These are phyloP conservation scores for Megastigmus dorsalis DNA, from an alignment of 2,888 invertebrate genomes.

Conservation along the genomic window DNA sequence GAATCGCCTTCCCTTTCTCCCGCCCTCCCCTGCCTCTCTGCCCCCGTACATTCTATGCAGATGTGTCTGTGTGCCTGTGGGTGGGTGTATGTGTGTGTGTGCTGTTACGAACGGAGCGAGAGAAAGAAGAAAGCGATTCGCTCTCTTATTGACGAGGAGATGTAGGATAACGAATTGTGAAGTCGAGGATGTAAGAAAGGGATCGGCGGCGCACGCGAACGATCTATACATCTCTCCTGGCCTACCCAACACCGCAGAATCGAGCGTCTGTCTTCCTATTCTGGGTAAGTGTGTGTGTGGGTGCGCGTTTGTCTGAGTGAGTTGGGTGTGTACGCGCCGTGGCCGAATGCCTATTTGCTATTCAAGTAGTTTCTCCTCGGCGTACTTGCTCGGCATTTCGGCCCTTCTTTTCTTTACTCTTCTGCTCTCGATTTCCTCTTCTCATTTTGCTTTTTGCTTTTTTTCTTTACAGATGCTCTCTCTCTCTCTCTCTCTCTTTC, in stretches of 20 bases:
- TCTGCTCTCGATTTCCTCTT: too few relatives aligned
- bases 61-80: too few relatives aligned
- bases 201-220: not conserved
- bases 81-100: too few relatives aligned
- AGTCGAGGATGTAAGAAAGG: conserved; percentile 35
- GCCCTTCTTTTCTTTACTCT: conserved; percentile 9
- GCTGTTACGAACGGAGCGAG: not conserved
- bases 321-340: not conserved
- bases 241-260: conserved; percentile 11
- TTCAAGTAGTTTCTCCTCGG: conserved; percentile 61
- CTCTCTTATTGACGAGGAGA: conserved; percentile 43
- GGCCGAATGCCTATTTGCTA: conserved; percentile 62
- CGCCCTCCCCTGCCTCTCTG: too few relatives aligned
- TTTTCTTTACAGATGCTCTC: not conserved
- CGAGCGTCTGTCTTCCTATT: not conserved
- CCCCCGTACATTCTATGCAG: not conserved
- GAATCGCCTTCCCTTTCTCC: not conserved
- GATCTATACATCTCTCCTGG: conserved; percentile 5
- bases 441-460: not conserved
- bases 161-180: conserved; percentile 50
- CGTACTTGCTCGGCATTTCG: conserved; percentile 48
- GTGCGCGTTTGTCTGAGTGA: conserved; percentile 6
- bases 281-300: not conserved
- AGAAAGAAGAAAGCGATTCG: not conserved
- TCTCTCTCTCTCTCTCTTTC: too few relatives aligned